These are phyloP conservation scores for Neofelis nebulosa DNA, from an alignment of 2,113 vertebrate genomes.

Conservation along the genomic window DNA sequence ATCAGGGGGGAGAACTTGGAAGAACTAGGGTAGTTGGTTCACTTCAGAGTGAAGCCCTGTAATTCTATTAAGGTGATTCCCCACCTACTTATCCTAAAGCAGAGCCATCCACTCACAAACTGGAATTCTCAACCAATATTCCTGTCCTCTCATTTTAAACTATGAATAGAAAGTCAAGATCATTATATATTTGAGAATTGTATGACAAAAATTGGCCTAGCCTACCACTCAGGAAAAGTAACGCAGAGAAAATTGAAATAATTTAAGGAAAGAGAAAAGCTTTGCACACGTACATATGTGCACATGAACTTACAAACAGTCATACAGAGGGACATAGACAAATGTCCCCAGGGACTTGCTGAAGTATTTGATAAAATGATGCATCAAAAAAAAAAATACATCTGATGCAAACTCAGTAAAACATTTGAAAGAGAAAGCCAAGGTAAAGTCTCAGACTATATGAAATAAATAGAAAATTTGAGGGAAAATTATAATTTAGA, in stretches of 20 bases:
- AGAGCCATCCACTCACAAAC: not conserved
- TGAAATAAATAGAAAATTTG: not conserved
- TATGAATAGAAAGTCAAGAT: not conserved
- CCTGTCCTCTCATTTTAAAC: not conserved
- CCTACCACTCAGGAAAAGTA: not conserved
- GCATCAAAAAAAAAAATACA: not conserved
- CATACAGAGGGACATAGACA: not conserved
- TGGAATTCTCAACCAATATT: not conserved
- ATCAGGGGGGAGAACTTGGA: not conserved
- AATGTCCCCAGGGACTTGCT: not conserved
- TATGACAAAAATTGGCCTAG: not conserved
- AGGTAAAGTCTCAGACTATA: not conserved
- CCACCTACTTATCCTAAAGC: not conserved
- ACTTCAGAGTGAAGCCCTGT: not conserved
- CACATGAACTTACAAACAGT: accelerated
- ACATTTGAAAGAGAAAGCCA: not conserved
- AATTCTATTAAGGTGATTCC: not conserved
- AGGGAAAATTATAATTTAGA: not conserved
- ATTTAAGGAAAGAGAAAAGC: not conserved
- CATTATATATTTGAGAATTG: not conserved
- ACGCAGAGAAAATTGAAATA: not conserved
- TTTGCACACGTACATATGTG: not conserved
- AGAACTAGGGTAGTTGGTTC: not conserved
- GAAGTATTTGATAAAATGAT: not conserved
- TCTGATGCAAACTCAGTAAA: not conserved